Conservation (phyloP, 2,113 vertebrate genomes). For the Thermophis baileyi region DNA sequence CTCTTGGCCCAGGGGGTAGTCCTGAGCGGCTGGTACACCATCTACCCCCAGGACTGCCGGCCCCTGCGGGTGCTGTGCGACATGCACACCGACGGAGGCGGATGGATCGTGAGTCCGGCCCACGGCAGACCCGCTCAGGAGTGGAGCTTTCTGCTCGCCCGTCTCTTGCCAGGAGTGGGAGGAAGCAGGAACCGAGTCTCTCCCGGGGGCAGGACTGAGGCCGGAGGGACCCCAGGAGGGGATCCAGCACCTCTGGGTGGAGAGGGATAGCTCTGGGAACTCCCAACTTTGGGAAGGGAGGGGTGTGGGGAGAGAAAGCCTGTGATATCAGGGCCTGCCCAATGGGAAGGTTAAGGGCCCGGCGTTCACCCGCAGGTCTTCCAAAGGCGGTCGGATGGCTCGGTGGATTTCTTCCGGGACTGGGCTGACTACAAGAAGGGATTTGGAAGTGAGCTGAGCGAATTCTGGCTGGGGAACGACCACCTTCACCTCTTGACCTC, state of each 20-base stretch:
- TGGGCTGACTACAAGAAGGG: constrained; percentile 16
- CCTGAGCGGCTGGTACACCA: constrained; percentile 6
- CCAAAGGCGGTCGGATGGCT: constrained; percentile 25
- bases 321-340: too few species aligned
- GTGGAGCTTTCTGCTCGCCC: too few species aligned
- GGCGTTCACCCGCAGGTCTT: constrained; percentile 20
- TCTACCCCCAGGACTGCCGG: not conserved
- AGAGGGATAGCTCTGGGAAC: too few species aligned
- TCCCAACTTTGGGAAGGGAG: too few species aligned
- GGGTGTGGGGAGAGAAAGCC: too few species aligned
- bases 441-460: constrained; percentile 1
- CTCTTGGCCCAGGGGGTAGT: not conserved
- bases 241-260: too few species aligned
- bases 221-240: too few species aligned
- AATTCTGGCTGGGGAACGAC: constrained; percentile 33
- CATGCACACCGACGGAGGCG: not conserved
- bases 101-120: constrained; percentile 9
- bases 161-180: too few species aligned
- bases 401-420: constrained; percentile 25
- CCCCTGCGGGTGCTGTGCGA: not conserved
- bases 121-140: not conserved
- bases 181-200: too few species aligned
- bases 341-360: too few species aligned
- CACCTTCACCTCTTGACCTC: constrained; percentile 7
- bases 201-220: too few species aligned